These are phyloP conservation scores for Pristiophorus japonicus DNA, from an alignment of 2,113 vertebrate genomes.

Conservation along the genomic window DNA sequence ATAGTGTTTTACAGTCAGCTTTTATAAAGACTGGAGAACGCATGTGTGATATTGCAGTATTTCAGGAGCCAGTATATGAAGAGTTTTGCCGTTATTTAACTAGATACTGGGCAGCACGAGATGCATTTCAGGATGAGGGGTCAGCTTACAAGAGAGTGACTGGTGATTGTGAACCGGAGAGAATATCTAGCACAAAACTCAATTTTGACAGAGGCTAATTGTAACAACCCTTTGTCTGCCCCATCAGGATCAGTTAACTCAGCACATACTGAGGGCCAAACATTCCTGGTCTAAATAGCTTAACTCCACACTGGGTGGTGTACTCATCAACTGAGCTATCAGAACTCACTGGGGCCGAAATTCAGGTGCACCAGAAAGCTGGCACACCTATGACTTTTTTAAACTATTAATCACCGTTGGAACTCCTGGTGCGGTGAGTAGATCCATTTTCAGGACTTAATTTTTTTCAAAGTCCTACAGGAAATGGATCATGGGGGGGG, in stretches of 20 bases:
- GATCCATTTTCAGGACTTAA: too few species aligned
- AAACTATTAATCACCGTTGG: too few species aligned
- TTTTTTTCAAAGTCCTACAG: too few species aligned
- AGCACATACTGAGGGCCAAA: neutral
- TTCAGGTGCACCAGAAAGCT: too few species aligned
- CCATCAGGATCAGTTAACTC: neutral
- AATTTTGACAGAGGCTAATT: neutral
- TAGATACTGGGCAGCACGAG: neutral
- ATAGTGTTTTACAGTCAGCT: neutral
- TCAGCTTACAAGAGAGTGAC: neutral
- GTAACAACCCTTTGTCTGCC: neutral
- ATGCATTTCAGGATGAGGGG: neutral
- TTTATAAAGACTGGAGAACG: neutral
- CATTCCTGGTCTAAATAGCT: neutral
- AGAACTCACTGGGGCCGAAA: too few species aligned
- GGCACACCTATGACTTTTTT: too few species aligned
- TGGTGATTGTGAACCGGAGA: neutral
- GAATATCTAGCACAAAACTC: neutral
- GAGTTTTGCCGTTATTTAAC: neutral
- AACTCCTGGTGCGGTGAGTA: too few species aligned
- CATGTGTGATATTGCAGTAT: neutral
- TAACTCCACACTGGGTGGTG: neutral
- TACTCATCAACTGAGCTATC: neutral
- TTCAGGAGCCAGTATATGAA: neutral
- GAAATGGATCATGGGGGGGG: too few species aligned